Conservation (phyloP, 2,888 invertebrate genomes). For the Watsonalla cultraria region DNA sequence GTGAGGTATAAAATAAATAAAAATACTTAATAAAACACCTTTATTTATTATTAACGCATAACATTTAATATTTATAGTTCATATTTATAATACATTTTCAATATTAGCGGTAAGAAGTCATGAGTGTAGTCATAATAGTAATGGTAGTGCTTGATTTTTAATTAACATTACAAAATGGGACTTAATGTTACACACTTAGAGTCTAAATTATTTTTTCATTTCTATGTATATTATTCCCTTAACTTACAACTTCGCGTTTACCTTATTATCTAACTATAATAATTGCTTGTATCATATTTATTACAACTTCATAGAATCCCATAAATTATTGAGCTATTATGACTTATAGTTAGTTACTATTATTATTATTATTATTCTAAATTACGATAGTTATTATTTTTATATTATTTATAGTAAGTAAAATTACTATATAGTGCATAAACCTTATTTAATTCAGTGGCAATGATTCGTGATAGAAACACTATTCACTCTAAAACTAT, state of each 20-base stretch:
- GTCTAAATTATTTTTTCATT: constrained; percentile 47
- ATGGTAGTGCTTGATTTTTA: constrained; percentile 73
- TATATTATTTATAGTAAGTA: constrained; percentile 35
- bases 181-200: constrained; percentile 51
- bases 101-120: constrained; percentile 77
- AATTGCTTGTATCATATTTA: constrained; percentile 57
- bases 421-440: constrained; percentile 60
- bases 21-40: constrained; percentile 47
- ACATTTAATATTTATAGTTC: constrained; percentile 82
- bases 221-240: constrained; percentile 48
- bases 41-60: constrained; percentile 83
- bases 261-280: constrained; percentile 40
- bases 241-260: constrained; percentile 26
- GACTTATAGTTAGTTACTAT: constrained; percentile 34
- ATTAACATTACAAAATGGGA: constrained; percentile 77
- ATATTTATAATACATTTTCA: constrained; percentile 79
- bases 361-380: constrained; percentile 5
- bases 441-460: constrained; percentile 51
- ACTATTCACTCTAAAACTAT: constrained; percentile 37
- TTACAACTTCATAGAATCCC: constrained; percentile 56
- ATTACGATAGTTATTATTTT: constrained; percentile 24
- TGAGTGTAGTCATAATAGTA: constrained; percentile 76
- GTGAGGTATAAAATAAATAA: not conserved
- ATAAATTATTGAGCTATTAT: constrained; percentile 72
- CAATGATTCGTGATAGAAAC: constrained; percentile 44